Evolutionary conservation across 1,140 invertebrate species (phyloP), one percentile per base, ranked within the genome.

Genomic region (Drosophila suzukii): DNA sequence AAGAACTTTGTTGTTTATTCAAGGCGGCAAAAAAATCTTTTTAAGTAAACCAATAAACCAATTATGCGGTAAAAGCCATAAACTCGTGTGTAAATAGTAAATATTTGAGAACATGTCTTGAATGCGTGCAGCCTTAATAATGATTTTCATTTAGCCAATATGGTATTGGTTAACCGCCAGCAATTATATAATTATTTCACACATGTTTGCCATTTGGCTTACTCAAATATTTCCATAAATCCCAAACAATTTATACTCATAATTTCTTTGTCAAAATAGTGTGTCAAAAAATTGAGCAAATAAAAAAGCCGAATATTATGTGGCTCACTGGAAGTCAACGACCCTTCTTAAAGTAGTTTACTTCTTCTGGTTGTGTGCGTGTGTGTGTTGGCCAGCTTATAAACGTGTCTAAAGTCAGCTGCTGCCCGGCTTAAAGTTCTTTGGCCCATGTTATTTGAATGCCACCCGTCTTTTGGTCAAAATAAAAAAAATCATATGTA

Each of bases 371-470:
- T 2, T 62, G 12, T 1, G 17, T 59, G n/a, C 20, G 39, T 27
- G 41, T 47, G 61, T 36, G 6, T 39, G 49, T 39, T 65, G 62
- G 75, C 54, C 62, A 66, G 81, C 71, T 61, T 72, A 47, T 70
- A 67, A 75, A 78, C 75, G 49, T 78, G 74, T 61, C 49, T 20
- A 50, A 65, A 84, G 54, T 68, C 78, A 67, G 56, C 71, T 63
- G 54, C 62, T 70, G 51, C n/a, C n/a, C 44, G 75, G 55, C 68
- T 75, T 75, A 51, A 75, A 75, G 75, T 75, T 75, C 56, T 75
- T 49, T 67, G 56, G 75, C 49, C 56, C 54, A 51, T 62, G 63
- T 63, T 51, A 80, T 85, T 86, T 81, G 58, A 81, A 86, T 85
- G 50, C 43, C 60, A 36, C 56, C 38, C 38, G 39, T 62, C n/a